These are phyloP conservation scores for Novumbra hubbsi DNA, from an alignment of 2,797 vertebrate genomes.

Conservation along the genomic window DNA sequence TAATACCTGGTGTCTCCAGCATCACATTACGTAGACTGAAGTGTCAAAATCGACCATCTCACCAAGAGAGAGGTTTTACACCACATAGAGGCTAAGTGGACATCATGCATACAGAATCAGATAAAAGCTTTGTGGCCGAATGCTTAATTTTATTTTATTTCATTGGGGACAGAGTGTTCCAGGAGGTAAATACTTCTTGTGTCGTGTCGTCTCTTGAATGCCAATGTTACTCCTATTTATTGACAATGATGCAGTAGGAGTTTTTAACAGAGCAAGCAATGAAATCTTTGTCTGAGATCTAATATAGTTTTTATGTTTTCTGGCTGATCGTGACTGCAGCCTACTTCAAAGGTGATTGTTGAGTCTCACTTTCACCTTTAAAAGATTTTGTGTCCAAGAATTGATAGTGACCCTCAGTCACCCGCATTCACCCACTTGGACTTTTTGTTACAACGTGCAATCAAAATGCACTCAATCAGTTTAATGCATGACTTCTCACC, in stretches of 20 bases:
- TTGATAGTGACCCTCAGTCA: too few relatives aligned
- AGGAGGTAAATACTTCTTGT: constrained; percentile 5
- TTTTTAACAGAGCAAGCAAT: not conserved
- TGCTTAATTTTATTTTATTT: not conserved
- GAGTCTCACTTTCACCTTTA: not conserved
- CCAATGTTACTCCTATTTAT: not conserved
- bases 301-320: not conserved
- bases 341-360: not conserved
- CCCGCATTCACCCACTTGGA: too few relatives aligned
- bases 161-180: not conserved
- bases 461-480: too few relatives aligned
- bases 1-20: not conserved
- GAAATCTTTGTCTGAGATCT: not conserved
- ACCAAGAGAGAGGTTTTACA: not conserved
- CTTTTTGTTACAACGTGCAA: too few relatives aligned
- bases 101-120: constrained; percentile 2
- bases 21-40: not conserved
- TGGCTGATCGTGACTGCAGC: not conserved
- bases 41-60: not conserved
- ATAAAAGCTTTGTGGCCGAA: not conserved
- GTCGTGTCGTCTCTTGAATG: not conserved
- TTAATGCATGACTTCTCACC: too few relatives aligned
- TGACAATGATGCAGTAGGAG: not conserved
- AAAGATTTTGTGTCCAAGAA: not conserved
- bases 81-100: not conserved